Evolutionary conservation across 2,888 invertebrate genomes (phyloP).

Genomic region (Oegoconia quadripuncta): DNA sequence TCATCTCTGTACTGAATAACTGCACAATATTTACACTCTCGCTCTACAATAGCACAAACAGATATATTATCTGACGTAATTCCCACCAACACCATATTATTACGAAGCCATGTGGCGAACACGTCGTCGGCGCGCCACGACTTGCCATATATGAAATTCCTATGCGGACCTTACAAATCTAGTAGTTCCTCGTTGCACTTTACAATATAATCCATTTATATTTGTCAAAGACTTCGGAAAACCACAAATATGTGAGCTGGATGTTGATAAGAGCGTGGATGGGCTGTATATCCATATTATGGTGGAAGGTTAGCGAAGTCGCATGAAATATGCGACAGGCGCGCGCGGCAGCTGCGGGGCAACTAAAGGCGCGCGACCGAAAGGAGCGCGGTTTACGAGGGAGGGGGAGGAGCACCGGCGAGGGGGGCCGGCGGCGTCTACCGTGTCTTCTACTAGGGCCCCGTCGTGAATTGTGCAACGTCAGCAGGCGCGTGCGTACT

Average conservation of each 20-base stretch:
- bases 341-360: constrained; percentile 75
- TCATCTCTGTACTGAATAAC: constrained; percentile 22
- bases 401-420: constrained; percentile 20
- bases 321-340: constrained; percentile 70
- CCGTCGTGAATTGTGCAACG: constrained; percentile 67
- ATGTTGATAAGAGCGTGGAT: constrained; percentile 70
- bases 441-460: constrained; percentile 54
- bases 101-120: constrained; percentile 73
- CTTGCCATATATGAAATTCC: constrained; percentile 72
- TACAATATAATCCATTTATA: constrained; percentile 79
- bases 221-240: constrained; percentile 73
- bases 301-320: constrained; percentile 57
- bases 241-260: constrained; percentile 74
- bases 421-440: constrained; percentile 49
- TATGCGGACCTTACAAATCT: constrained; percentile 71
- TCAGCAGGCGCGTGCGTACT: constrained; percentile 65
- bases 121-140: constrained; percentile 71
- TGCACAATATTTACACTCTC: constrained; percentile 47
- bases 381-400: constrained; percentile 27
- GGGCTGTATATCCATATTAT: constrained; percentile 77
- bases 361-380: constrained; percentile 49
- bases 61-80: constrained; percentile 51
- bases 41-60: constrained; percentile 42
- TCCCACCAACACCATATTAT: constrained; percentile 65
- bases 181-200: constrained; percentile 57